A percentile compares a stretch with the other conserved stretches of the same genome.
phyloP scores from a whole-genome alignment of 2,113 vertebrate species.

The Galbula dea region DNA sequence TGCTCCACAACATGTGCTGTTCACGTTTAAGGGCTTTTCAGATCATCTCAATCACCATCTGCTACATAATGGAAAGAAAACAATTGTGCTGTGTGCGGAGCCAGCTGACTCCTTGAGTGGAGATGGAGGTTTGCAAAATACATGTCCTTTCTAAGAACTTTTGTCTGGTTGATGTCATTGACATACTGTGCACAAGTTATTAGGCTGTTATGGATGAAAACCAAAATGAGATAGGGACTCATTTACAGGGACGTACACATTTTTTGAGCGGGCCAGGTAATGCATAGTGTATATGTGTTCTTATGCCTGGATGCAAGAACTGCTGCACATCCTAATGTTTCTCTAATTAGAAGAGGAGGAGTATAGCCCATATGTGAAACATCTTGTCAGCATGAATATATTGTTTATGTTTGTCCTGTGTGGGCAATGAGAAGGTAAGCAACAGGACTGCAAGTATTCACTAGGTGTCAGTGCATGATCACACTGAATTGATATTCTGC shows the following conservation, averaged over 20 bases:
- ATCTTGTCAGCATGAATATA: not conserved
- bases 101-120: not conserved
- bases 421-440: not conserved
- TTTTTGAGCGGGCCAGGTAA: not conserved
- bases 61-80: constrained; percentile 32
- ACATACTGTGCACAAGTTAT: not conserved
- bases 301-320: not conserved
- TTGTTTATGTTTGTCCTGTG: not conserved
- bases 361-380: not conserved
- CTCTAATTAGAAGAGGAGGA: not conserved
- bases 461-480: constrained; percentile 68
- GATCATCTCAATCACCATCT: constrained; percentile 47
- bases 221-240: not conserved
- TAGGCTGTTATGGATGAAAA: not conserved
- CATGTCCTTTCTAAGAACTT: not conserved
- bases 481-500: not conserved
- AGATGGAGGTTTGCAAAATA: not conserved
- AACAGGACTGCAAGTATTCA: not conserved
- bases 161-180: not conserved
- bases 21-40: constrained; percentile 47
- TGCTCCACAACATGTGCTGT: not conserved
- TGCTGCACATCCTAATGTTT: not conserved
- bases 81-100: not conserved
- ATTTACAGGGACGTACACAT: fast-evolving
- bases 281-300: not conserved